These are phyloP conservation scores for Microchirus variegatus DNA, from an alignment of 2,797 vertebrate genomes.

Conservation along the genomic window DNA sequence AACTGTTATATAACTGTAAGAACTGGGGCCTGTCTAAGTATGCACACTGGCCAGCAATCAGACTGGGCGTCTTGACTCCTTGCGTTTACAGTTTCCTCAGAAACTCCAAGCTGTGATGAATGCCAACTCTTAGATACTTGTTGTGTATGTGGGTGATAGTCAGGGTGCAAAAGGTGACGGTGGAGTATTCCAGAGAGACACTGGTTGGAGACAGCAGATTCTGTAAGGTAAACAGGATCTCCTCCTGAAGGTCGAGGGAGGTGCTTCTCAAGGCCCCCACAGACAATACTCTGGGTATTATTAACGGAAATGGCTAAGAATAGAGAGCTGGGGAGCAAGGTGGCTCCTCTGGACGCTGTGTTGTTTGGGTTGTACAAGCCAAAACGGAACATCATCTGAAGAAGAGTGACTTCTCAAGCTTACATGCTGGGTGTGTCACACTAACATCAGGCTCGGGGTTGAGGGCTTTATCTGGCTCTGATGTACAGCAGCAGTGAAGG, in stretches of 20 bases:
- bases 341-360: slow-evolving; percentile 67
- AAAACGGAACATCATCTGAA: slow-evolving; percentile 78
- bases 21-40: slow-evolving; percentile 46
- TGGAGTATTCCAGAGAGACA: slow-evolving; percentile 76
- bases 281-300: slow-evolving; percentile 85
- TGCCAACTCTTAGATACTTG: slow-evolving; percentile 60
- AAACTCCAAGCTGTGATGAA: slow-evolving; percentile 65
- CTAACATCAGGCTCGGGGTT: slow-evolving; percentile 34
- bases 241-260: slow-evolving; percentile 79
- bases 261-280: slow-evolving; percentile 79
- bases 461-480: slow-evolving; percentile 38
- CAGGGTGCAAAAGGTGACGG: slow-evolving; percentile 66
- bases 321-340: slow-evolving; percentile 80
- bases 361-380: slow-evolving; percentile 78
- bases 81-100: slow-evolving; percentile 72
- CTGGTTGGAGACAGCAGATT: slow-evolving; percentile 78
- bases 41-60: slow-evolving; percentile 47
- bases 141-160: slow-evolving; percentile 41
- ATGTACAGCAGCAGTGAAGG: slow-evolving; percentile 16
- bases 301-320: slow-evolving; percentile 86
- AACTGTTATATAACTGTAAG: slow-evolving; percentile 26
- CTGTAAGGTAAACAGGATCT: slow-evolving; percentile 85
- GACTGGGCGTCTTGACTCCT: slow-evolving; percentile 47
- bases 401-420: slow-evolving; percentile 60
- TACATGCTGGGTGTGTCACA: slow-evolving; percentile 62